phyloP scores from a whole-genome alignment of 2,797 vertebrate species.

The Yasuhikotakia modesta region DNA sequence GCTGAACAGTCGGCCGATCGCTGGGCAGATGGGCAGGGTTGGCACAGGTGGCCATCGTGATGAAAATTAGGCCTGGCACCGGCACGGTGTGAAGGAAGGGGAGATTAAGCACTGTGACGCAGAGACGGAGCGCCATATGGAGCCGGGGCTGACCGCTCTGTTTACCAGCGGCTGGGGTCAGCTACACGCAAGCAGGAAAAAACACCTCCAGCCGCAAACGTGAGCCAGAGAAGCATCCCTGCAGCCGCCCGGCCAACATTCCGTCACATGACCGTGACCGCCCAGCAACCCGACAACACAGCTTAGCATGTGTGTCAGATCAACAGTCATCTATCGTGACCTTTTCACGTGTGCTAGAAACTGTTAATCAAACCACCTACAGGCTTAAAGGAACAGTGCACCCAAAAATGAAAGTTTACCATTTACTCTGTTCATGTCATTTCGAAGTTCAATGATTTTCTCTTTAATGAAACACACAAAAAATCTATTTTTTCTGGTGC shows the following conservation, averaged over 20 bases:
- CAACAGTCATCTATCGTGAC: constrained; percentile 22
- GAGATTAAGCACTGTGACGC: constrained; percentile 46
- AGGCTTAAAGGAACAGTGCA: neutral
- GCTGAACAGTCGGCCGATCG: neutral
- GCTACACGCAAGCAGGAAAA: constrained; percentile 32
- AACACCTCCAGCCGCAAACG: constrained; percentile 43
- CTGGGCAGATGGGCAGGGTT: constrained; percentile 46
- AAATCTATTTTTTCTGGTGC: too few species aligned
- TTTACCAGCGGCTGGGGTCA: constrained; percentile 54
- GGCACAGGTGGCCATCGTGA: constrained; percentile 48
- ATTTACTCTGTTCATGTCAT: neutral
- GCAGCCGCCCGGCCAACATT: constrained; percentile 26
- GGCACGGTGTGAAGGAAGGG: constrained; percentile 35
- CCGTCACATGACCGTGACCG: constrained; percentile 3
- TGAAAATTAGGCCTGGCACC: constrained; percentile 56
- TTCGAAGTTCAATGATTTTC: neutral
- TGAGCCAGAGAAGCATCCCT: constrained; percentile 29
- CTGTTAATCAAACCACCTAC: constrained; percentile 10
- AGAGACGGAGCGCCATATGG: constrained; percentile 59
- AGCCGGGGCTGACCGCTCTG: constrained; percentile 48
- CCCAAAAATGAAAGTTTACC: neutral
- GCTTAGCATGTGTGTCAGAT: constrained; percentile 14
- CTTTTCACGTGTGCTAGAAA: constrained; percentile 19
- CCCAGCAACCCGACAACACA: neutral
- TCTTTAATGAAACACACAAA: neutral